Percentiles rank a stretch among this genome's conserved stretches.
Evolutionary conservation across 2,888 invertebrate genomes (phyloP).

Genomic region (Cephus pygmeus): DNA sequence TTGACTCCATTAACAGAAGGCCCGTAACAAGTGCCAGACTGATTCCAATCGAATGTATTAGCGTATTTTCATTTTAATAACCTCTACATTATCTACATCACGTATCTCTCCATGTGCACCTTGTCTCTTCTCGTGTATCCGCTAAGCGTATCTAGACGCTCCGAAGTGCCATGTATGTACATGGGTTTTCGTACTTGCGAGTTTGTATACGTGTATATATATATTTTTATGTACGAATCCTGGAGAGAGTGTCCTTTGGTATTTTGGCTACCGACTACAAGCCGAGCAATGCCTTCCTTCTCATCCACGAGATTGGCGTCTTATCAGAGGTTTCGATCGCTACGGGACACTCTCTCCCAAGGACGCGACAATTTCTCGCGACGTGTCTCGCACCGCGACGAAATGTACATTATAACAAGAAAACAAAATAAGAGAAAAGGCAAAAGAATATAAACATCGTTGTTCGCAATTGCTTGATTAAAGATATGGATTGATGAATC

Average conservation of each 20-base stretch:
- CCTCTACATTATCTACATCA: conserved; percentile 36
- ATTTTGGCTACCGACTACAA: too few relatives aligned
- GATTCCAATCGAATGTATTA: conserved; percentile 14
- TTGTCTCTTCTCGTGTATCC: not conserved
- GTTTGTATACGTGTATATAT: not conserved
- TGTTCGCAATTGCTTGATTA: conserved; percentile 63
- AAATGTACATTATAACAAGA: conserved; percentile 45
- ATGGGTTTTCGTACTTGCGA: not conserved
- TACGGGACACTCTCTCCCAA: not conserved
- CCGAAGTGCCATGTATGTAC: too few relatives aligned
- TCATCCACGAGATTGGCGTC: too few relatives aligned
- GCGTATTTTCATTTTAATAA: conserved; percentile 14
- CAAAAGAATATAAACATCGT: conserved; percentile 56
- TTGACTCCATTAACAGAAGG: not conserved
- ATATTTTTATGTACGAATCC: conserved; percentile 4
- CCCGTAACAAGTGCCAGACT: not conserved
- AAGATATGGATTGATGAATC: conserved; percentile 63
- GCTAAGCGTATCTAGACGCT: not conserved
- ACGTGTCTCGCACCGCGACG: conserved; percentile 32
- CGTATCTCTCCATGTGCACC: not conserved
- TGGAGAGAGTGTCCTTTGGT: not conserved
- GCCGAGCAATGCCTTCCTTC: not conserved
- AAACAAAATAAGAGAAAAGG: not conserved
- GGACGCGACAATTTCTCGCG: conserved; percentile 3
- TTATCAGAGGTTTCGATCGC: not conserved